These are phyloP conservation scores for Zophobas atratus DNA, from an alignment of 1,140 invertebrate genomes.

Conservation along the genomic window DNA sequence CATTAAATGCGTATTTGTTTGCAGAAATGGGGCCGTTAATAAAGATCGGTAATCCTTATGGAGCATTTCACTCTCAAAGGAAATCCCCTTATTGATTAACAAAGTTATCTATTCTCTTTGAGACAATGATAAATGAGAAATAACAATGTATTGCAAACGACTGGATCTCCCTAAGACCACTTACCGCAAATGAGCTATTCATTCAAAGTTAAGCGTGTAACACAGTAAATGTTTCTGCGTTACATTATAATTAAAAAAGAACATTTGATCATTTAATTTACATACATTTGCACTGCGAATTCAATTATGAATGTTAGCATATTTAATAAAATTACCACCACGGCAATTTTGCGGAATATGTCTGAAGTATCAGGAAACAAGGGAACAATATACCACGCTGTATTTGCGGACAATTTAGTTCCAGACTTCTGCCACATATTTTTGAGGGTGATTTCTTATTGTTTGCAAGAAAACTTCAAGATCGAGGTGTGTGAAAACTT, in stretches of 20 bases:
- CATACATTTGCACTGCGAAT: neutral
- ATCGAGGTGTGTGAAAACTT: neutral
- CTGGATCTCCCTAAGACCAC: neutral
- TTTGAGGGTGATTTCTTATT: neutral
- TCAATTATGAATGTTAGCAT: no score
- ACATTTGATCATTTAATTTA: neutral
- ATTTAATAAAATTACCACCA: no score
- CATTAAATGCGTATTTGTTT: no score
- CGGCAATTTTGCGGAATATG: no score
- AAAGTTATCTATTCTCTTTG: slow-evolving; percentile 32
- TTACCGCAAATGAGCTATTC: neutral
- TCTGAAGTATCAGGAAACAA: no score
- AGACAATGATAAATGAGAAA: slow-evolving; percentile 39
- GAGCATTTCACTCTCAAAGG: slow-evolving; percentile 14
- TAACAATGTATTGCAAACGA: neutral
- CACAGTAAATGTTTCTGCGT: no score
- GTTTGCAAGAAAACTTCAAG: neutral
- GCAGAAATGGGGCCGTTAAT: neutral
- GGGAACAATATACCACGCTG: no score
- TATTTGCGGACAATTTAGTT: neutral
- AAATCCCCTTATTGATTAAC: slow-evolving; percentile 32
- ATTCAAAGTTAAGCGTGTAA: neutral
- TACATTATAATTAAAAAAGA: neutral
- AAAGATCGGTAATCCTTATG: slow-evolving; percentile 1
- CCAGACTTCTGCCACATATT: neutral